Evolutionary conservation across 2,888 invertebrate species (phyloP), one percentile per base, ranked within the genome.

Genomic region (Lathronympha strigana): DNA sequence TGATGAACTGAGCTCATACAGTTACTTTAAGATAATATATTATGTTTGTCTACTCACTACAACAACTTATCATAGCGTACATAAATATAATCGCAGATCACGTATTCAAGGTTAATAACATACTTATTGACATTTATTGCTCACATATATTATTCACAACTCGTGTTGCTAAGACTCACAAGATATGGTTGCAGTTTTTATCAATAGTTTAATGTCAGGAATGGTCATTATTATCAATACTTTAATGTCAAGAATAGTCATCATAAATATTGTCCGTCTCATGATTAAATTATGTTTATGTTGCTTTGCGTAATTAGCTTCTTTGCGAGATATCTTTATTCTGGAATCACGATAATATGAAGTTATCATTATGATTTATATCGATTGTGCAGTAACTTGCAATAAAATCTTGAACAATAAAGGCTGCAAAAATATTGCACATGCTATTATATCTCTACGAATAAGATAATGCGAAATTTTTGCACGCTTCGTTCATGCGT

Each of bases 61-160:
- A 53, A 23, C 25, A 17, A 33, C 40, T 19, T 21, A 43, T 43
- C 43, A 43, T 21, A 28, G 15, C 43, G 9, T n/a, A 43, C 13
- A 33, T 47, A 25, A 33, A 47, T 43, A 40, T 33, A 51, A 63
- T 51, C 50, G 28, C 11, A 25, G 51, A 36, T 58, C 60, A 60
- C 53, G 53, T 60, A n/a, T 47, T 45, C 64, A 66, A 66, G 64
- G 64, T 53, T 64, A 60, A 60, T 47, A 66, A 66, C 47, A 23
- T 45, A 54, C 61, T 66, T 45, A 54, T 66, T 66, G 60, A 66
- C 40, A 60, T 60, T 66, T 53, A 45, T 53, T 47, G 33, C 58
- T 11, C 33, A 51, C 40, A 60, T 60, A 60, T 53, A 45, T 53
- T 47, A 25, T 53, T 11, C 33, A 51, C 45, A 58, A 45, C 50